phyloP scores from a whole-genome alignment of 2,113 vertebrate species.

The Kryptolebias marmoratus region DNA sequence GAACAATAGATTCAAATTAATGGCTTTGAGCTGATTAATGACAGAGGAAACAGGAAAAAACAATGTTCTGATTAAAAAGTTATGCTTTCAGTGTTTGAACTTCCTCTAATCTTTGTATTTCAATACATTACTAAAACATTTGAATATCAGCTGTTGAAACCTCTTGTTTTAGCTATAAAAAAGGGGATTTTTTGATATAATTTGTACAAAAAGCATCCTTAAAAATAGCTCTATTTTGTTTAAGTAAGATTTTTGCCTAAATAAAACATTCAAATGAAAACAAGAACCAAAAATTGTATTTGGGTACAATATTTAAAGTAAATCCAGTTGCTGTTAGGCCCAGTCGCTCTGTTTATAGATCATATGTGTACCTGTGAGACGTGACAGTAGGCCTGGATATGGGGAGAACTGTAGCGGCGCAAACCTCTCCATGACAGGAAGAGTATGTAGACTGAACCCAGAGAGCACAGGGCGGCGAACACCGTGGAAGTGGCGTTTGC shows the following conservation, averaged over 20 bases:
- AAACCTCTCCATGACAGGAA: constrained; percentile 77
- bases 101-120: neutral
- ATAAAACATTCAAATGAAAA: neutral
- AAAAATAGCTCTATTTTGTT: too few species aligned
- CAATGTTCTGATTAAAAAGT: neutral
- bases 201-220: too few species aligned
- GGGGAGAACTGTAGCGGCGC: constrained; percentile 59
- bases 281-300: neutral
- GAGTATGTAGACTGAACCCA: constrained; percentile 69
- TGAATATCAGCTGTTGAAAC: neutral
- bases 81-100: neutral
- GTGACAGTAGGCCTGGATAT: constrained; percentile 60
- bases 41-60: neutral
- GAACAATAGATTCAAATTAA: neutral
- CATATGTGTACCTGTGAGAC: constrained; percentile 61
- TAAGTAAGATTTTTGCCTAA: too few species aligned
- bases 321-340: too few species aligned
- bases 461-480: constrained; percentile 64
- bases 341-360: neutral
- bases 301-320: neutral
- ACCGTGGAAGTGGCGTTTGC: constrained; percentile 65
- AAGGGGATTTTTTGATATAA: too few species aligned
- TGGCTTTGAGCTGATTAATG: neutral
- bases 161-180: neutral
- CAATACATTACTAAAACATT: too few species aligned